Evolutionary conservation across 2,113 vertebrate genomes (phyloP).

Genomic region (Peromyscus maniculatus): DNA sequence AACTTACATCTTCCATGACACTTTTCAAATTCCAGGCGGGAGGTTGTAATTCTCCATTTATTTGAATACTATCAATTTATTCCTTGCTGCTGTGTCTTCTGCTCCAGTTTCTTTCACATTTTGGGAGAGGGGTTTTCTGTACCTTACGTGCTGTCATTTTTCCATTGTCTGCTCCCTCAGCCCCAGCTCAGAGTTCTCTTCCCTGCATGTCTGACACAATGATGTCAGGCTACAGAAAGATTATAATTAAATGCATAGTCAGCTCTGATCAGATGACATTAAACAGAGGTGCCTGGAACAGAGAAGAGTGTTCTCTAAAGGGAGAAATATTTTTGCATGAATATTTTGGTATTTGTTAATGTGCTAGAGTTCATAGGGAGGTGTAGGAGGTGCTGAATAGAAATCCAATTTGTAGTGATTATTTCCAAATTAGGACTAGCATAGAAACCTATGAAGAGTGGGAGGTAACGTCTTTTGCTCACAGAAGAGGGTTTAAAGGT

Average conservation of each 20-base stretch:
- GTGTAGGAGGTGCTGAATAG: slow-evolving; percentile 75
- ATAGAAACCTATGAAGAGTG: slow-evolving; percentile 47
- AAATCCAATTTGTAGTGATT: slow-evolving; percentile 59
- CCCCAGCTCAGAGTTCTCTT: neutral
- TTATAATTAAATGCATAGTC: slow-evolving; percentile 18
- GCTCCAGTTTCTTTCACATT: no score
- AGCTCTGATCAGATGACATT: neutral
- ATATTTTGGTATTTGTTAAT: slow-evolving; percentile 57
- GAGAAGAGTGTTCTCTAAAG: slow-evolving; percentile 31
- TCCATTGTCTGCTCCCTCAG: neutral
- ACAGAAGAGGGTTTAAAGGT: slow-evolving; percentile 1
- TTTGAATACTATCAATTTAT: no score
- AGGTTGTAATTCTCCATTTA: neutral
- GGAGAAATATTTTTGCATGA: slow-evolving; percentile 63
- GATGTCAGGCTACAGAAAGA: slow-evolving; percentile 11
- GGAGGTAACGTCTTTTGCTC: slow-evolving; percentile 39
- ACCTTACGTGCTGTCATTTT: accelerated
- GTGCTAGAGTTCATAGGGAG: slow-evolving; percentile 43
- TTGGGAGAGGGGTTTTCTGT: no score
- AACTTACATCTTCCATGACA: neutral
- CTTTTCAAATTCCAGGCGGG: neutral
- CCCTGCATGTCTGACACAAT: neutral
- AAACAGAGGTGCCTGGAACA: neutral
- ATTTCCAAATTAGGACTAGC: slow-evolving; percentile 74
- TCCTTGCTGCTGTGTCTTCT: neutral